Percentiles rank a stretch among this genome's conserved stretches.
Evolutionary conservation across 2,113 vertebrate species (phyloP).

Genomic region (Aptenodytes forsteri): DNA sequence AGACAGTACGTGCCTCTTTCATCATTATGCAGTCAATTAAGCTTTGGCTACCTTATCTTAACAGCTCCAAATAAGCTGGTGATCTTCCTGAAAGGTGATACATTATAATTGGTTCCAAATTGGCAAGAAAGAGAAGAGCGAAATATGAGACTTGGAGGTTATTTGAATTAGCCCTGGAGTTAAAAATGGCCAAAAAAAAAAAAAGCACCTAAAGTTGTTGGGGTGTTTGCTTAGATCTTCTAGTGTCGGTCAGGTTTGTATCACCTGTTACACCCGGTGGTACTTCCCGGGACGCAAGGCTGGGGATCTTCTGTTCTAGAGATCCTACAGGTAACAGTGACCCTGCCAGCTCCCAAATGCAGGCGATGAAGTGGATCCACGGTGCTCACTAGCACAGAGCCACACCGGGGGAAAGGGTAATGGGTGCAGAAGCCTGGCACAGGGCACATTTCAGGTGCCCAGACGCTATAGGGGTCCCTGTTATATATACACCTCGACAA

Average conservation of each 20-base stretch:
- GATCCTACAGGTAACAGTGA: neutral
- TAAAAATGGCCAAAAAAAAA: neutral
- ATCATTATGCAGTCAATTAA: slow-evolving; percentile 48
- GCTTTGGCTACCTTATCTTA: slow-evolving; percentile 44
- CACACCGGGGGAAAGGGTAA: rapidly evolving
- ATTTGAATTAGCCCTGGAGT: neutral
- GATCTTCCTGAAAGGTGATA: slow-evolving; percentile 33
- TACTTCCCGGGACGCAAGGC: neutral
- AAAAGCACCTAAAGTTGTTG: neutral
- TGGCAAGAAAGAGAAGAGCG: neutral
- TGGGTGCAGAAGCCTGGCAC: neutral
- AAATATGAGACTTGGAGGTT: neutral
- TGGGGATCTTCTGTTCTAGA: neutral
- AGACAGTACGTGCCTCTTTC: neutral
- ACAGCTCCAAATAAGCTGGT: slow-evolving; percentile 26
- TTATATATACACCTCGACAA: rapidly evolving
- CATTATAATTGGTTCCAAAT: slow-evolving; percentile 30
- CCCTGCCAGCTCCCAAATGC: neutral
- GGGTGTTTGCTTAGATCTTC: neutral
- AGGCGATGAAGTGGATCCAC: rapidly evolving
- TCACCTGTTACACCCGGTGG: neutral
- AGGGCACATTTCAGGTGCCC: neutral
- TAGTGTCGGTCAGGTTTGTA: no score
- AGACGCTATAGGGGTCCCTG: neutral
- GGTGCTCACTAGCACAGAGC: rapidly evolving